phyloP scores from a whole-genome alignment of 2,797 vertebrate species.

The Gallinago stenura region DNA sequence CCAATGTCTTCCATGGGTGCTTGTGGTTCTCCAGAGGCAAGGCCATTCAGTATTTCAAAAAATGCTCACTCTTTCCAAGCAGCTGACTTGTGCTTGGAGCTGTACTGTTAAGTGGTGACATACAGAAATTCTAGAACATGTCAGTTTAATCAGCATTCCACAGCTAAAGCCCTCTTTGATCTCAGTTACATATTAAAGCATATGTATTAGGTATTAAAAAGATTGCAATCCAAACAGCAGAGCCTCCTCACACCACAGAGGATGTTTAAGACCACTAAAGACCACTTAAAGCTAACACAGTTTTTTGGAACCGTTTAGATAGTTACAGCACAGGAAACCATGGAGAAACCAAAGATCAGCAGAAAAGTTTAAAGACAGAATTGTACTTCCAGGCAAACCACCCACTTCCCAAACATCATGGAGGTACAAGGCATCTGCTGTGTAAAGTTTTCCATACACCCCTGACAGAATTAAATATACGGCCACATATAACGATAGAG shows the following conservation, averaged over 20 bases:
- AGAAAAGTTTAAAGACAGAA: constrained; percentile 48
- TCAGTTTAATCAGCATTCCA: not conserved
- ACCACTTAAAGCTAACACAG: not conserved
- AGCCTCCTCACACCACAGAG: not conserved
- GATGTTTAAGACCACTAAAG: constrained; percentile 16
- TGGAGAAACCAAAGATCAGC: constrained; percentile 13
- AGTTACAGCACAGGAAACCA: constrained; percentile 24
- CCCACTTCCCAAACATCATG: constrained; percentile 44
- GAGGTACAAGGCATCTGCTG: constrained; percentile 53
- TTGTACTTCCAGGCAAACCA: constrained; percentile 54
- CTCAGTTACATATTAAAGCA: not conserved
- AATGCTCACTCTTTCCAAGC: not conserved
- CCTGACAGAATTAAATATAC: constrained; percentile 40
- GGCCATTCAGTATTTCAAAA: not conserved
- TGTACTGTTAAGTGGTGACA: not conserved
- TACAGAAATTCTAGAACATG: constrained; percentile 29
- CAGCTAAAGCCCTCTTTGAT: constrained; percentile 21
- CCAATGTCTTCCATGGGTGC: not conserved
- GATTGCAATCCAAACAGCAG: not conserved
- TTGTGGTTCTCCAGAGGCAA: not conserved
- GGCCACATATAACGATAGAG: constrained; percentile 19
- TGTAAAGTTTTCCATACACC: constrained; percentile 43
- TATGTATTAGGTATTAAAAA: not conserved
- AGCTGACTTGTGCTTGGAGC: constrained; percentile 6
- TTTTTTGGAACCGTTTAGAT: constrained; percentile 27